Base-by-base conservation (phyloP, 2,888 invertebrate genomes). In the Euplagia quadripunctaria region DNA sequence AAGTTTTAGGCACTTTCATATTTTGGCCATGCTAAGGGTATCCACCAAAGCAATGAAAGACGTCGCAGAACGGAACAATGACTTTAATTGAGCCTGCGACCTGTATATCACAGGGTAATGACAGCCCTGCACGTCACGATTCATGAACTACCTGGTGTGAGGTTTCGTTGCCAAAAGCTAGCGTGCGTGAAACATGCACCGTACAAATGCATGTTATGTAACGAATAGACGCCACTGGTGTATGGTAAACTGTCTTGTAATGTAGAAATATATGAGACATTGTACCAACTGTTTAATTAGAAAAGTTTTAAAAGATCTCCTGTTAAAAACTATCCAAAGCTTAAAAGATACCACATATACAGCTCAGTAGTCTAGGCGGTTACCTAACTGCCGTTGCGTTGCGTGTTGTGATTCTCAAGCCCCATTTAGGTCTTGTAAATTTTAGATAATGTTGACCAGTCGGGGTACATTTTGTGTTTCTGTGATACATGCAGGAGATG, bases 181-280 rank as follows among this genome's bases (percentile, higher is more conserved):
- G 68, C 73, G 70, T 74, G 79, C 82, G 78, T 82, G 81, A 83
- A 84, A 81, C 81, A 71, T 77, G 68, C 74, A 74, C 73, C 63
- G 6, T 64, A 71, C 71, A 69, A 51, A 74, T 75, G 80, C 70
- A 52, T 14, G 80, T 83, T 80, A 77, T 68, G 79, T 73, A 83
- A 83, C 64, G 65, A 52, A 70, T 61, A 6, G 11, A 61, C 52
- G 51, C n/a, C 67, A 51, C 69, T 72, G 71, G 65, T 76, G 69
- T 61, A 75, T 64, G 69, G 63, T 74, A 43, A 71, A 77, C 61
- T 75, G 72, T 71, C 71, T 74, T 6, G 52, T 64, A 71, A 42
- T 70, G 20, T 58, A 61, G 16, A 71, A 76, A 76, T 6, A 14
- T 61, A 9, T 46, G 8, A 46, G 0, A 14, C 17, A 17, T 6